These are phyloP conservation scores for Erebia palarica DNA, from an alignment of 2,888 invertebrate species.

Conservation along the genomic window DNA sequence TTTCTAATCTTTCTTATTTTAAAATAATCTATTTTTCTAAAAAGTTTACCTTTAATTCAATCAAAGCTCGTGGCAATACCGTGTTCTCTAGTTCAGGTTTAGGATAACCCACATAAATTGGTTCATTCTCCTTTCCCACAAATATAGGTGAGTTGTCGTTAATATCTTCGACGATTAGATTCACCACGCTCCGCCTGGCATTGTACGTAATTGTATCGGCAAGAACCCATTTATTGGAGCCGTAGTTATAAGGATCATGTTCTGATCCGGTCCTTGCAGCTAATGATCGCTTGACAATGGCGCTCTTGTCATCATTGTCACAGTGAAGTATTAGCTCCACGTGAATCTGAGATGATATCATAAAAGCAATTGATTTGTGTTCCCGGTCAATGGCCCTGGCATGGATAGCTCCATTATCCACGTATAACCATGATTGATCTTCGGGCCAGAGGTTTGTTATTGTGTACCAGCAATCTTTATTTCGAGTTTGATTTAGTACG, in stretches of 20 bases:
- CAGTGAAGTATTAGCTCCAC: constrained; percentile 68
- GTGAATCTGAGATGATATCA: constrained; percentile 75
- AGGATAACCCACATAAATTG: constrained; percentile 76
- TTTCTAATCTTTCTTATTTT: neutral
- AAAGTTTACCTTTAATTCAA: constrained; percentile 65
- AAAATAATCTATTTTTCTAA: too few relatives aligned
- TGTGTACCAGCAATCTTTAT: constrained; percentile 59
- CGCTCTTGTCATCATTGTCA: constrained; percentile 46
- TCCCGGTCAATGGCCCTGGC: constrained; percentile 70
- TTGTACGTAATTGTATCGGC: constrained; percentile 66
- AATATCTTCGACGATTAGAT: constrained; percentile 78
- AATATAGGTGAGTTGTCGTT: constrained; percentile 80
- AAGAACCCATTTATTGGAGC: constrained; percentile 67
- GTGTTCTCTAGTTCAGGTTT: constrained; percentile 59
- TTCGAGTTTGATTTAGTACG: constrained; percentile 49
- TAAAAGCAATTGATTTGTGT: constrained; percentile 69
- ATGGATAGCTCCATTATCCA: constrained; percentile 65
- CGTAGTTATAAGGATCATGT: constrained; percentile 64
- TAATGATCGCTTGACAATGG: constrained; percentile 58
- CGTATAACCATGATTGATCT: constrained; percentile 68
- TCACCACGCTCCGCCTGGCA: constrained; percentile 66
- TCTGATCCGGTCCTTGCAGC: constrained; percentile 44
- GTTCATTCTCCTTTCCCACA: constrained; percentile 57
- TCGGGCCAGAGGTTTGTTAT: constrained; percentile 67
- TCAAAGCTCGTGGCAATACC: constrained; percentile 70